Percentiles rank a stretch among this genome's conserved stretches.
Conservation (phyloP, 2,888 invertebrate species). For the Gonocerus acuteangulatus region DNA sequence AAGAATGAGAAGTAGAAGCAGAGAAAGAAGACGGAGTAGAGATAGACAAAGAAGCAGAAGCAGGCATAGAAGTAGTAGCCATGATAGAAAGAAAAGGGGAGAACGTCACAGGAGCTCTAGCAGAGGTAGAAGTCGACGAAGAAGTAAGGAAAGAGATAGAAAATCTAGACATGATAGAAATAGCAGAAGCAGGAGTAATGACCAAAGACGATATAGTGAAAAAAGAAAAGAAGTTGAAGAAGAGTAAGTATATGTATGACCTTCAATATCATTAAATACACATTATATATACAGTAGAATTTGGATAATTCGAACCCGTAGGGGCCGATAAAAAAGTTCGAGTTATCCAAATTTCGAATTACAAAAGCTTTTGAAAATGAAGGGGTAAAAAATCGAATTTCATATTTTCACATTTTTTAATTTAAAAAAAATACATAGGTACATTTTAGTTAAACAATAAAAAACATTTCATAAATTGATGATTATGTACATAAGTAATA, state of each 20-base stretch:
- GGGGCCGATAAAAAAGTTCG: too few species aligned
- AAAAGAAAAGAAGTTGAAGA: conserved; percentile 25
- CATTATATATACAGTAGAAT: too few species aligned
- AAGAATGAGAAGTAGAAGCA: conserved; percentile 36
- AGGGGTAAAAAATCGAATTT: too few species aligned
- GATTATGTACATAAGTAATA: too few species aligned
- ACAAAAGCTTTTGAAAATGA: too few species aligned
- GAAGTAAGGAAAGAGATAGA: conserved; percentile 45
- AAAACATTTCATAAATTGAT: too few species aligned
- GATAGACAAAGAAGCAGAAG: conserved; percentile 39
- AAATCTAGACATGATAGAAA: conserved; percentile 30
- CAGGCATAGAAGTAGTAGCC: conserved; percentile 38
- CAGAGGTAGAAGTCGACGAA: conserved; percentile 39
- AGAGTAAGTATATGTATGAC: conserved; percentile 29
- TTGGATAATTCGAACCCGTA: too few species aligned
- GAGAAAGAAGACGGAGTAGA: conserved; percentile 32
- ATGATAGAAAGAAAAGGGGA: conserved; percentile 35
- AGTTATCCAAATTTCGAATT: too few species aligned
- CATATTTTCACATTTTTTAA: too few species aligned
- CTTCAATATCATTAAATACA: too few species aligned
- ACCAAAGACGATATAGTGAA: conserved; percentile 22
- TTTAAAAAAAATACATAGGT: too few species aligned
- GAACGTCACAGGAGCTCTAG: conserved; percentile 39
- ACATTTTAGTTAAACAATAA: too few species aligned
- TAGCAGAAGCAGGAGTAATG: conserved; percentile 29